Evolutionary conservation across 1,140 invertebrate genomes (phyloP).

Genomic region (Drosophila asahinai): DNA sequence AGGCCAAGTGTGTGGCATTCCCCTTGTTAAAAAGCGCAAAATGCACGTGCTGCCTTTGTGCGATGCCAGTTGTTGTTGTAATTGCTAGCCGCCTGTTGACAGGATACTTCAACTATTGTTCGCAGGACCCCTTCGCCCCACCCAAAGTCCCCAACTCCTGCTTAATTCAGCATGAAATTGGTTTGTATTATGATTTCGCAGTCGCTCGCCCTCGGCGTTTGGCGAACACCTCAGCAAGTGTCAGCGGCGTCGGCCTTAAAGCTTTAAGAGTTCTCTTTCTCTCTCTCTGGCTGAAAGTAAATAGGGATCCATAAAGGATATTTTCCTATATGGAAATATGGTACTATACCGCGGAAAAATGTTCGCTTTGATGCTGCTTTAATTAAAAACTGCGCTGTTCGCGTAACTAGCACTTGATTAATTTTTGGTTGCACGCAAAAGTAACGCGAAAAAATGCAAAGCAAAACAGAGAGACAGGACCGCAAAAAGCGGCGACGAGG

Average conservation of each 20-base stretch:
- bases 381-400: conserved; percentile 77
- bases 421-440: conserved; percentile 83
- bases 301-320: conserved; percentile 3
- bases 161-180: conserved; percentile 83
- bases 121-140: conserved; percentile 17
- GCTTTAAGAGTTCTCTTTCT: conserved; percentile 11
- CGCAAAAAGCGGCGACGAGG: conserved; percentile 8
- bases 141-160: conserved; percentile 14
- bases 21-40: conserved; percentile 71
- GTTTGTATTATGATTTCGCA: conserved; percentile 82
- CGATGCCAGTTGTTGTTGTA: conserved; percentile 47
- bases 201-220: conserved; percentile 56
- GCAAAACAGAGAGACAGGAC: conserved; percentile 41
- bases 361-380: conserved; percentile 78
- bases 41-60: conserved; percentile 74
- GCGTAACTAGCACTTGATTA: conserved; percentile 82
- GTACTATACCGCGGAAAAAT: conserved; percentile 35
- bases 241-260: conserved; percentile 28
- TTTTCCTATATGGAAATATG: conserved; percentile 28
- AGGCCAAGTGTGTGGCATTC: conserved; percentile 74
- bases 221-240: conserved; percentile 65
- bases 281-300: not conserved
- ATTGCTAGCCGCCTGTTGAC: conserved; percentile 73
- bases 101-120: conserved; percentile 83
- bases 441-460: conserved; percentile 65